Evolutionary conservation across 2,888 invertebrate species (phyloP).

Genomic region (Scaptomyza polygonia): DNA sequence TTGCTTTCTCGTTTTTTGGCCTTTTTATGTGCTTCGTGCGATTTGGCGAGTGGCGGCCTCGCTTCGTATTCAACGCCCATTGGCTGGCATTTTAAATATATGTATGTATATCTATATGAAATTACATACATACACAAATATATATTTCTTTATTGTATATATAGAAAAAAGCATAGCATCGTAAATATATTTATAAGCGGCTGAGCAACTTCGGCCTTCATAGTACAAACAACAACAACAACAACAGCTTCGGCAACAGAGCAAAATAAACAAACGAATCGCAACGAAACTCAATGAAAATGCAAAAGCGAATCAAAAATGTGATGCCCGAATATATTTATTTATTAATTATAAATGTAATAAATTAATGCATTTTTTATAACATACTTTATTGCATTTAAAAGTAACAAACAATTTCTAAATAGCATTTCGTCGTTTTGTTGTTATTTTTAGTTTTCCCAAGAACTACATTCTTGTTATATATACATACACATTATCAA

Average conservation of each 20-base stretch:
- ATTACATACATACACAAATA: constrained; percentile 32
- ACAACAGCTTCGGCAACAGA: neutral
- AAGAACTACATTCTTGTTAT: too few species aligned
- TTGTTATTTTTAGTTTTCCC: too few species aligned
- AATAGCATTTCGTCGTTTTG: too few species aligned
- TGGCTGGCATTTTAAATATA: constrained; percentile 63
- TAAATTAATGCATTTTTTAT: too few species aligned
- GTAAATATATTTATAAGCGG: constrained; percentile 58
- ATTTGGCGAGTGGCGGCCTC: constrained; percentile 45
- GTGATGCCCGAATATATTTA: neutral
- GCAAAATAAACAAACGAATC: constrained; percentile 14
- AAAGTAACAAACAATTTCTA: too few species aligned
- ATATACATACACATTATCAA: too few species aligned
- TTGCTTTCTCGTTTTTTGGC: constrained; percentile 69
- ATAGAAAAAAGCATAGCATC: constrained; percentile 65
- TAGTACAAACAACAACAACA: neutral
- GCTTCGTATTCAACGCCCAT: constrained; percentile 73
- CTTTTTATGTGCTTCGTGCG: constrained; percentile 54
- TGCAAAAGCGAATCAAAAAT: constrained; percentile 23
- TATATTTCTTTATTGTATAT: constrained; percentile 18
- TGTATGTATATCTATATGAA: constrained; percentile 37
- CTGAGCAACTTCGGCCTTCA: constrained; percentile 44
- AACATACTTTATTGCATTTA: too few species aligned
- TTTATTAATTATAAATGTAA: too few species aligned
- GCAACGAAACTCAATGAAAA: constrained; percentile 9